phyloP scores from a whole-genome alignment of 35 echinoderm and acorn worm species.

The Patiria miniata region DNA sequence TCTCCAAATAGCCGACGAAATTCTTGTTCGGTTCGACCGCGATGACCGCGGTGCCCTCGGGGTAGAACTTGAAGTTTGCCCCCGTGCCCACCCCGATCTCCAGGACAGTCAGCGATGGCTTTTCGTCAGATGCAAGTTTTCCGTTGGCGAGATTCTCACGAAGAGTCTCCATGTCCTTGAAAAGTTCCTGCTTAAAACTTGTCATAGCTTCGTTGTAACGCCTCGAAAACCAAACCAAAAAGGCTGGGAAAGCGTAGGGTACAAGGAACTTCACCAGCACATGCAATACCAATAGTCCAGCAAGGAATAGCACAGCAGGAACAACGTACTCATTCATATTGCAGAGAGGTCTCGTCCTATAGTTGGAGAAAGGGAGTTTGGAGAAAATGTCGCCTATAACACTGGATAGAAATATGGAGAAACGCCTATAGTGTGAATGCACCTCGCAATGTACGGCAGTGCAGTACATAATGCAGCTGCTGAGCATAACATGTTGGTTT shows the following conservation, averaged over 20 bases:
- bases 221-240: background rate
- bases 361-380: too few relatives aligned
- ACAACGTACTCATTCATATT: too few relatives aligned
- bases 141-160: background rate
- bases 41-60: constrained; percentile 16
- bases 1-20: background rate
- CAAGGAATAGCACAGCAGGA: background rate
- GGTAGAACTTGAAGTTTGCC: constrained; percentile 56
- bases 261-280: background rate
- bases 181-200: background rate
- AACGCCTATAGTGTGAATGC: too few relatives aligned
- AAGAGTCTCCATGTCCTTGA: background rate
- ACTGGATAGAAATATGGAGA: too few relatives aligned
- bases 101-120: constrained; percentile 9
- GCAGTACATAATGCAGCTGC: too few relatives aligned
- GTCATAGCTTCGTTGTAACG: background rate
- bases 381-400: too few relatives aligned
- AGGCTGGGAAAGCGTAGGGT: background rate
- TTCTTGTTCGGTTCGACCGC: background rate
- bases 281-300: background rate
- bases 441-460: too few relatives aligned
- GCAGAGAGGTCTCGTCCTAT: too few relatives aligned
- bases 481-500: too few relatives aligned
- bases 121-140: background rate
- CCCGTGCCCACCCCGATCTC: constrained; percentile 62